Conservation (phyloP, 2,113 vertebrate species). For the Heliornis fulica region DNA sequence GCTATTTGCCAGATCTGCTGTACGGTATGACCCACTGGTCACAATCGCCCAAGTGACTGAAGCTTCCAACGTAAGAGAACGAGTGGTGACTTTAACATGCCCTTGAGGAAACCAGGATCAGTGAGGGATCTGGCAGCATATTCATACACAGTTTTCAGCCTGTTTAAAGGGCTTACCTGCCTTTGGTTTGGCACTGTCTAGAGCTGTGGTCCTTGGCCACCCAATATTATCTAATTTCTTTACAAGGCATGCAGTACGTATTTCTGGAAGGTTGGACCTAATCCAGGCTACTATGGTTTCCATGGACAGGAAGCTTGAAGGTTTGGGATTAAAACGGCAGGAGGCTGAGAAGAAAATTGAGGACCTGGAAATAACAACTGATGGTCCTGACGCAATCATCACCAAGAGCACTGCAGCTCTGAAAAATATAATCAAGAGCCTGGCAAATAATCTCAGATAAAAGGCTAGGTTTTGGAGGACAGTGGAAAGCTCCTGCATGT, state of each 20-base stretch:
- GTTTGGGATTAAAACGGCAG: conserved; percentile 46
- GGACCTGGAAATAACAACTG: conserved; percentile 38
- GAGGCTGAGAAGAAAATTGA: conserved; percentile 58
- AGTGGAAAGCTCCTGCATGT: background rate
- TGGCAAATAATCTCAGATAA: conserved; percentile 13
- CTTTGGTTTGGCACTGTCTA: background rate
- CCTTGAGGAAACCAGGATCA: conserved; percentile 20
- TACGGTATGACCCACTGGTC: background rate
- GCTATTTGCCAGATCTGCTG: background rate
- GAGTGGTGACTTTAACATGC: background rate
- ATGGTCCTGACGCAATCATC: conserved; percentile 27
- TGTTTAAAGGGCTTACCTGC: background rate
- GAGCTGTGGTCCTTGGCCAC: background rate
- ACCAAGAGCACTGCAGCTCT: background rate
- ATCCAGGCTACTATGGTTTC: conserved; percentile 54
- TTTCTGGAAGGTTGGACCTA: conserved; percentile 35
- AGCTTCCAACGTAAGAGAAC: background rate
- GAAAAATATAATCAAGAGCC: conserved; percentile 15
- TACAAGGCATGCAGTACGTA: background rate
- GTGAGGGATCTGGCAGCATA: background rate
- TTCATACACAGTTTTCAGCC: background rate
- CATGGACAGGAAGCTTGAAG: conserved; percentile 49
- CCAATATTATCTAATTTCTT: conserved; percentile 5
- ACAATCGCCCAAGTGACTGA: background rate
- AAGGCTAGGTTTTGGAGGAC: background rate